These are phyloP conservation scores for Drosophila miranda DNA, from an alignment of 1,140 invertebrate genomes.

Conservation along the genomic window DNA sequence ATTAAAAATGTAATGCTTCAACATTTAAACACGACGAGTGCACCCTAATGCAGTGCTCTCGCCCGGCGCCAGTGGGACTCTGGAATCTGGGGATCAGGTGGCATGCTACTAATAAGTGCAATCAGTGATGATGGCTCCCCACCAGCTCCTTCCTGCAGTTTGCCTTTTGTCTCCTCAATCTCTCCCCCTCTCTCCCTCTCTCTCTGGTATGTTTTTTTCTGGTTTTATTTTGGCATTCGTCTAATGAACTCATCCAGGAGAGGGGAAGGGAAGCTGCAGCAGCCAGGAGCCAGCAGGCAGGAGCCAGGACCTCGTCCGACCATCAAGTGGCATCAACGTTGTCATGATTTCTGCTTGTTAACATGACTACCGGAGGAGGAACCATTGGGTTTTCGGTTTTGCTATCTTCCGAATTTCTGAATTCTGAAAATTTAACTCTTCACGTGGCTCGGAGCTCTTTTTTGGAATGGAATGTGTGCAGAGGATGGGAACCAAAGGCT, in stretches of 20 bases:
- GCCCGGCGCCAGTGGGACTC: no score
- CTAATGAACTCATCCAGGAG: slow-evolving; percentile 61
- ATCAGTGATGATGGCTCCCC: slow-evolving; percentile 51
- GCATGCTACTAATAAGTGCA: slow-evolving; percentile 72
- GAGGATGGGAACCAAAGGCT: slow-evolving; percentile 19
- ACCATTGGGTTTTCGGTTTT: slow-evolving; percentile 34
- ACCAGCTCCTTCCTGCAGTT: slow-evolving; percentile 39
- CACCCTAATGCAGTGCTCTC: slow-evolving; percentile 38
- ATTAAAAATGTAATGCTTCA: slow-evolving; percentile 80
- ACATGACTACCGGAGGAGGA: slow-evolving; percentile 70
- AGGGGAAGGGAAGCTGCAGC: not conserved
- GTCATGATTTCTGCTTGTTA: slow-evolving; percentile 80
- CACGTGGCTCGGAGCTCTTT: slow-evolving; percentile 51
- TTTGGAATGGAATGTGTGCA: slow-evolving; percentile 42
- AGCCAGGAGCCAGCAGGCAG: slow-evolving; percentile 1
- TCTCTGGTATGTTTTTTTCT: slow-evolving; percentile 26
- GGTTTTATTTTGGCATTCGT: slow-evolving; percentile 66
- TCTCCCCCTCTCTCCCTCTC: not conserved
- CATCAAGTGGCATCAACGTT: slow-evolving; percentile 76
- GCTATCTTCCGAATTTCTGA: slow-evolving; percentile 77
- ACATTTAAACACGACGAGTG: slow-evolving; percentile 62
- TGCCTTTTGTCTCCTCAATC: slow-evolving; percentile 40
- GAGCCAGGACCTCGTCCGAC: slow-evolving; percentile 23
- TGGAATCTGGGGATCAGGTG: slow-evolving; percentile 20
- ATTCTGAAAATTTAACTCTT: slow-evolving; percentile 79